Percentiles rank a stretch among this genome's conserved stretches.
Conservation (phyloP, 2,113 vertebrate genomes). For the Seriola quinqueradiata region DNA sequence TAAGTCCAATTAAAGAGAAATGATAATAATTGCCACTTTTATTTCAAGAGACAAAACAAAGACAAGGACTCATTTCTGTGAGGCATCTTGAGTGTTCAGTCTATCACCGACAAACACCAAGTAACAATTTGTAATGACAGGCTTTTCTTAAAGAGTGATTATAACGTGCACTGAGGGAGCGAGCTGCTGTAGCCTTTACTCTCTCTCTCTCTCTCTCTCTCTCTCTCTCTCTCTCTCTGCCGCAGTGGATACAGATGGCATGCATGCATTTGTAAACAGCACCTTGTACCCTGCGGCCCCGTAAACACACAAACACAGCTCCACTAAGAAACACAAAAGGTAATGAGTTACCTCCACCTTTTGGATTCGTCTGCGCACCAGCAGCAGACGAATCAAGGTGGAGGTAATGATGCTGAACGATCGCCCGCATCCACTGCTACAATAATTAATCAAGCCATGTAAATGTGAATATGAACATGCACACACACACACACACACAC, state of each 20-base stretch:
- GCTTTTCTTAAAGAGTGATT: constrained; percentile 39
- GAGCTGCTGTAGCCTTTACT: not conserved
- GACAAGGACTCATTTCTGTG: constrained; percentile 4
- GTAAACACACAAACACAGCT: constrained; percentile 52
- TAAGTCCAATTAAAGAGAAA: constrained; percentile 39
- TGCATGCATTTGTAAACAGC: constrained; percentile 52
- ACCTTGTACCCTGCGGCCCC: constrained; percentile 39
- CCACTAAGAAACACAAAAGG: constrained; percentile 53
- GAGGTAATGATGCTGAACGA: constrained; percentile 64
- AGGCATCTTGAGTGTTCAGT: not conserved
- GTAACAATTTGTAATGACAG: constrained; percentile 27
- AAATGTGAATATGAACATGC: constrained; percentile 39
- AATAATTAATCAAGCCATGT: constrained; percentile 46
- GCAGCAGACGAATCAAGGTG: constrained; percentile 54
- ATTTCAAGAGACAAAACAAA: constrained; percentile 18
- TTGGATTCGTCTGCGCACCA: not conserved
- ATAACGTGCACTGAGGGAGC: constrained; percentile 7
- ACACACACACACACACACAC: not conserved
- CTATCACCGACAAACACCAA: constrained; percentile 4
- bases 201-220: not conserved
- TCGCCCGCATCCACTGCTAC: constrained; percentile 7
- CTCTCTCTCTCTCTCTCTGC: not conserved
- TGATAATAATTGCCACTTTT: constrained; percentile 25
- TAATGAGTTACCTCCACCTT: constrained; percentile 47
- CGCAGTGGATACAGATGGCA: constrained; percentile 56